Conservation (phyloP, 2,797 vertebrate genomes). For the Tinamus major region DNA sequence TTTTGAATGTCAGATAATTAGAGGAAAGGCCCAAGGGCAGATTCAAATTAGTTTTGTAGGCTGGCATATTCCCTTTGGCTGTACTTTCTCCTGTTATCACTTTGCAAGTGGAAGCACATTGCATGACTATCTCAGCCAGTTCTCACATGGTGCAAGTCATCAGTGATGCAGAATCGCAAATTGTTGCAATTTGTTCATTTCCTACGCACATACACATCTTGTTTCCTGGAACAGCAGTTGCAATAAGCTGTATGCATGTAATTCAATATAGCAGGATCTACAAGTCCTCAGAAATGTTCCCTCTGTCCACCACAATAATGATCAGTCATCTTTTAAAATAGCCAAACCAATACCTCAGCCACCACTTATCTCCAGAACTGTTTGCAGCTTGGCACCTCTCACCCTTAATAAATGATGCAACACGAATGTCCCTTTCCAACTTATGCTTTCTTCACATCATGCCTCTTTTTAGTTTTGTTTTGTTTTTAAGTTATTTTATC, state of each 20-base stretch:
- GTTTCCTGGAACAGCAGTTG: constrained; percentile 58
- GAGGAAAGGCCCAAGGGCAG: constrained; percentile 33
- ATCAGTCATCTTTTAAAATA: constrained; percentile 64
- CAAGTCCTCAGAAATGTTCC: constrained; percentile 1
- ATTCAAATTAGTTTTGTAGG: neutral
- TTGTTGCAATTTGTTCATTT: constrained; percentile 57
- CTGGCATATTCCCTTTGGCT: constrained; percentile 53
- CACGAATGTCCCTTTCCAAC: neutral
- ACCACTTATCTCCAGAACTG: constrained; percentile 22
- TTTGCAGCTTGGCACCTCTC: constrained; percentile 17
- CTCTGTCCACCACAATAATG: neutral
- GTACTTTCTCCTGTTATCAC: constrained; percentile 54
- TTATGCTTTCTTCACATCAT: neutral
- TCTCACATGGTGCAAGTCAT: constrained; percentile 46
- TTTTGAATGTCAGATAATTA: constrained; percentile 33
- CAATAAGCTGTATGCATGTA: constrained; percentile 24
- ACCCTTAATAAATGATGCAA: constrained; percentile 8
- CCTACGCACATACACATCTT: neutral
- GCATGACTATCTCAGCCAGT: constrained; percentile 16
- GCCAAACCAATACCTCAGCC: neutral
- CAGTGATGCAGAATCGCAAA: constrained; percentile 38
- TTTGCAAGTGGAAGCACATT: constrained; percentile 65
- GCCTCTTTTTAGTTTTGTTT: neutral
- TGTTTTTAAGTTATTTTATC: too few species aligned
- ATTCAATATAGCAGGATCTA: constrained; percentile 14